Conservation (phyloP, 2,797 vertebrate species). For the Acropternis orthonyx region DNA sequence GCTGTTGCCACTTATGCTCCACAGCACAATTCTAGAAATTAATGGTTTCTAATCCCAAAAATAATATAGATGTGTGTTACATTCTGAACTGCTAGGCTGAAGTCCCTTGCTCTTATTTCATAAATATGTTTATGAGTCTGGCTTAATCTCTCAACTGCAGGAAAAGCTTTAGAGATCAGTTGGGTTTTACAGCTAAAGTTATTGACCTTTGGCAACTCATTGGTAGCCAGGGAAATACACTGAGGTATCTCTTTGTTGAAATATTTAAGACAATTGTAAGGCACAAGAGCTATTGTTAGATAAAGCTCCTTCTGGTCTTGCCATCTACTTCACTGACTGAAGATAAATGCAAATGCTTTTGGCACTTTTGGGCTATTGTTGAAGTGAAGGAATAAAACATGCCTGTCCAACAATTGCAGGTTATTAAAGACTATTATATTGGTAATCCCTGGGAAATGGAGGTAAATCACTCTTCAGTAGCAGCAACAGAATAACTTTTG, state of each 20-base stretch:
- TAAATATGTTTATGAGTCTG: constrained; percentile 61
- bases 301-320: constrained; percentile 45
- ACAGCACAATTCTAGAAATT: constrained; percentile 75
- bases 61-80: constrained; percentile 60
- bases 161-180: constrained; percentile 12
- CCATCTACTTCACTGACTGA: constrained; percentile 34
- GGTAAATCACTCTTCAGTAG: constrained; percentile 34
- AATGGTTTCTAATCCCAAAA: constrained; percentile 71
- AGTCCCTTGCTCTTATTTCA: constrained; percentile 52
- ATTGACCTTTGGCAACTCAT: constrained; percentile 22
- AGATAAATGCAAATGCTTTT: constrained; percentile 54
- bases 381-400: constrained; percentile 27
- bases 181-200: constrained; percentile 27
- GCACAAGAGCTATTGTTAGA: constrained; percentile 17
- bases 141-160: constrained; percentile 5
- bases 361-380: constrained; percentile 38
- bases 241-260: constrained; percentile 38
- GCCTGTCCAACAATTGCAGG: constrained; percentile 49
- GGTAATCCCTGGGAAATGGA: constrained; percentile 40
- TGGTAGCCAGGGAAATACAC: constrained; percentile 25
- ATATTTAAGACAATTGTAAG: constrained; percentile 53
- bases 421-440: constrained; percentile 54
- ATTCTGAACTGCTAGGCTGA: constrained; percentile 37
- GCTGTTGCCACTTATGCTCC: constrained; percentile 72
- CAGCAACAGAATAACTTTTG: neutral